Conservation (phyloP, 2,888 invertebrate species). For the Uropetala carovei region DNA sequence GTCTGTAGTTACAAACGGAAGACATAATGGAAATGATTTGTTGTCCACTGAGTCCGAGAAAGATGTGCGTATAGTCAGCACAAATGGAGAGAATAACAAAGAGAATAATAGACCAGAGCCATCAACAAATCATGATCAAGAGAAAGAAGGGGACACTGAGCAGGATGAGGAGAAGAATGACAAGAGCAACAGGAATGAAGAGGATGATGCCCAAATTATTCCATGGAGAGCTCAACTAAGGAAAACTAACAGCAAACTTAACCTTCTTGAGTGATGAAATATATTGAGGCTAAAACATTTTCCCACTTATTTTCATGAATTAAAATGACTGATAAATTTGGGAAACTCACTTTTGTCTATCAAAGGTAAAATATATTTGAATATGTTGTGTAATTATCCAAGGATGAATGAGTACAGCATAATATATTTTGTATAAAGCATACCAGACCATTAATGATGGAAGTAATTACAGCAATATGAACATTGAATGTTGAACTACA, state of each 20-base stretch:
- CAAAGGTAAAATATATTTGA: background rate
- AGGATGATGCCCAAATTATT: constrained; percentile 83
- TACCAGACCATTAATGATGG: background rate
- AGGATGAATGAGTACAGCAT: background rate
- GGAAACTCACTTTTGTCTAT: background rate
- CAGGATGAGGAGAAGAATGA: constrained; percentile 71
- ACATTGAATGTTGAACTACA: background rate
- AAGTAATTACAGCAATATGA: constrained; percentile 12
- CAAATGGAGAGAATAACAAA: constrained; percentile 71
- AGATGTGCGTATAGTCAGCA: constrained; percentile 40
- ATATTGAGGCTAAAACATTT: constrained; percentile 9
- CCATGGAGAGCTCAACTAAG: constrained; percentile 93
- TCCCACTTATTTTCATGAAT: constrained; percentile 10
- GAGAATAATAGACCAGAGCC: constrained; percentile 73
- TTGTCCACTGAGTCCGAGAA: constrained; percentile 38
- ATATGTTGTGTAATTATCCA: constrained; percentile 9
- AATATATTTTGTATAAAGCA: constrained; percentile 22
- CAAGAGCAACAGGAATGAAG: constrained; percentile 74
- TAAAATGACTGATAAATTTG: background rate
- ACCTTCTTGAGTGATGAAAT: constrained; percentile 81
- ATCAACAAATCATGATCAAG: constrained; percentile 69
- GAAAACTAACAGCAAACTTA: constrained; percentile 93
- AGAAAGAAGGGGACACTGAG: constrained; percentile 66
- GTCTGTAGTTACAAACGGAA: constrained; percentile 1
- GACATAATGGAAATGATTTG: constrained; percentile 12